These are phyloP conservation scores for Benitochromis conjunctus DNA, from an alignment of 2,113 vertebrate genomes.

Conservation along the genomic window DNA sequence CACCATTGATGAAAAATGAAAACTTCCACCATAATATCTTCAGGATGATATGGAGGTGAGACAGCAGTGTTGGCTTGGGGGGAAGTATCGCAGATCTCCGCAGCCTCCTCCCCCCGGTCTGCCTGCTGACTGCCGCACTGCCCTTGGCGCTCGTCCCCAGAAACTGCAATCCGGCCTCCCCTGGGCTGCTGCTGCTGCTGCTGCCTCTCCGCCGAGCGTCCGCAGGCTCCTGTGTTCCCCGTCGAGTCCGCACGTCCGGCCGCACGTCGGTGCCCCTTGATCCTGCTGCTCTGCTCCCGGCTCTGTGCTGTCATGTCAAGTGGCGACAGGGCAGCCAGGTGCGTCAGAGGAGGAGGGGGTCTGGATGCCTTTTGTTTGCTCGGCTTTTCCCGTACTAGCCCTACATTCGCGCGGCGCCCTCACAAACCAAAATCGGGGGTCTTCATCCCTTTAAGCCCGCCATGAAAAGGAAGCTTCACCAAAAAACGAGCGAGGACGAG, in stretches of 20 bases:
- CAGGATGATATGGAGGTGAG: slow-evolving; percentile 33
- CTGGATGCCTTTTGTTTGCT: slow-evolving; percentile 65
- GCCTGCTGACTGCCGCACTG: slow-evolving; percentile 75
- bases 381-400: slow-evolving; percentile 32
- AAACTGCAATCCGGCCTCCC: slow-evolving; percentile 70
- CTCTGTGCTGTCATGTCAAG: slow-evolving; percentile 77
- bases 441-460: slow-evolving; percentile 53
- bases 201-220: slow-evolving; percentile 44
- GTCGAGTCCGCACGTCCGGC: slow-evolving; percentile 68
- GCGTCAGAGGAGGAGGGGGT: slow-evolving; percentile 59
- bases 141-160: slow-evolving; percentile 77
- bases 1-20: slow-evolving; percentile 36
- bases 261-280: slow-evolving; percentile 72
- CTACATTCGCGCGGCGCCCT: slow-evolving; percentile 56
- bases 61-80: slow-evolving; percentile 32
- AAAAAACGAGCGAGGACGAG: not conserved
- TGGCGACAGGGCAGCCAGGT: slow-evolving; percentile 72
- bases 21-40: slow-evolving; percentile 27
- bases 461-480: slow-evolving; percentile 24
- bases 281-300: slow-evolving; percentile 64
- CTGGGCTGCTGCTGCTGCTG: slow-evolving; percentile 54
- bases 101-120: slow-evolving; percentile 70
- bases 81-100: slow-evolving; percentile 64
- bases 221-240: slow-evolving; percentile 36
- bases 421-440: slow-evolving; percentile 30